Percentiles rank a stretch among this genome's conserved stretches.
These are phyloP conservation scores for Pseudopipra pipra DNA, from an alignment of 2,113 vertebrate species.

Conservation along the genomic window DNA sequence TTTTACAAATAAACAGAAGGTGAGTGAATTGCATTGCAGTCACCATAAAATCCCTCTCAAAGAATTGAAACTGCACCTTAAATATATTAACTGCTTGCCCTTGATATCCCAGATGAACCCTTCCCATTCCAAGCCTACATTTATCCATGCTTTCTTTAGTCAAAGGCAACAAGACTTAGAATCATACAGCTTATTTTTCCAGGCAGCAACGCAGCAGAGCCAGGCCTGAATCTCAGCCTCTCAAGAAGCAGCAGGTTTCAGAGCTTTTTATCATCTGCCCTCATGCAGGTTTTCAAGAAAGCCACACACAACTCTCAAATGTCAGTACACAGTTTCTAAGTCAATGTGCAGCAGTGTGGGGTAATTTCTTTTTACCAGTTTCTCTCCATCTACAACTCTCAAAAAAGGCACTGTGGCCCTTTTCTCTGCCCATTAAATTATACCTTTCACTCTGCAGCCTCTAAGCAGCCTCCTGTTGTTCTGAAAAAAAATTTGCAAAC, in stretches of 20 bases:
- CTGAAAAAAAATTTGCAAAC: not conserved
- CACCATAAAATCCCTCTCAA: not conserved
- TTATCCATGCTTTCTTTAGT: not conserved
- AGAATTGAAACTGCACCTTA: not conserved
- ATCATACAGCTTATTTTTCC: not conserved
- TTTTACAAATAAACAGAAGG: not conserved
- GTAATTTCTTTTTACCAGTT: not conserved
- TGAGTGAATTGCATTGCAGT: not conserved
- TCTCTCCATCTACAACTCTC: not conserved
- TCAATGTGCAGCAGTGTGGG: not conserved
- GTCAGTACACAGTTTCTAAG: not conserved
- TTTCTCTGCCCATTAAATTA: not conserved
- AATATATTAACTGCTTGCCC: not conserved
- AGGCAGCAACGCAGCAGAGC: not conserved
- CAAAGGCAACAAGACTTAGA: not conserved
- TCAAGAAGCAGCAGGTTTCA: not conserved
- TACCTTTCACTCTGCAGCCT: not conserved
- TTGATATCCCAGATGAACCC: not conserved
- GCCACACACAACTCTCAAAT: not conserved
- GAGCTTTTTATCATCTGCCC: not conserved
- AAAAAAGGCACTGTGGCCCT: not conserved
- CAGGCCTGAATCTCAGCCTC: not conserved
- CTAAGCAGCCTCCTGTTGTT: not conserved
- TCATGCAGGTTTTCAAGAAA: slow-evolving; percentile 5
- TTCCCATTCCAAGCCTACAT: not conserved